Evolutionary conservation across 2,888 invertebrate species (phyloP).

Genomic region (Pycnomerus fuliginosus): DNA sequence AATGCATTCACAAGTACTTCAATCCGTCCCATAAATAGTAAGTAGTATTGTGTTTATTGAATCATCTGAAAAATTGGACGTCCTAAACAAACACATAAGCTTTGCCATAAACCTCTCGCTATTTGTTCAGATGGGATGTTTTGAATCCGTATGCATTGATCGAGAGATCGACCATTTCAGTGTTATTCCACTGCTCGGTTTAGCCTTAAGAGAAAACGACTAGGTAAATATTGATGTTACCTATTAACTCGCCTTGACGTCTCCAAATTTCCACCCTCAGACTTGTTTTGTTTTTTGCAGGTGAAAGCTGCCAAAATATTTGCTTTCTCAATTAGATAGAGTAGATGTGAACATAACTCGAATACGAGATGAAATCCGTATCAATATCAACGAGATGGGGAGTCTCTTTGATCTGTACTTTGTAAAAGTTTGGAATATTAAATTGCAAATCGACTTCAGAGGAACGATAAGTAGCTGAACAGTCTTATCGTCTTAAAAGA

Average conservation of each 20-base stretch:
- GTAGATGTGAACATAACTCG: neutral
- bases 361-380: slow-evolving; percentile 11
- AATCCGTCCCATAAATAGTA: slow-evolving; percentile 43
- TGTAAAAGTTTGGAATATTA: slow-evolving; percentile 42
- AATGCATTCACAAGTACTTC: slow-evolving; percentile 41
- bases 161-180: slow-evolving; percentile 21
- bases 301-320: neutral
- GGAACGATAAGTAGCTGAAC: slow-evolving; percentile 36
- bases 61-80: slow-evolving; percentile 46
- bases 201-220: slow-evolving; percentile 26
- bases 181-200: slow-evolving; percentile 25
- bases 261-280: too few species aligned
- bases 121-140: slow-evolving; percentile 37
- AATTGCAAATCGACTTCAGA: slow-evolving; percentile 40
- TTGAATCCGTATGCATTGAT: slow-evolving; percentile 24
- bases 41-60: slow-evolving; percentile 45
- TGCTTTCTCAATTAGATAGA: neutral
- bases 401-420: slow-evolving; percentile 28
- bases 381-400: slow-evolving; percentile 14
- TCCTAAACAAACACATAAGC: slow-evolving; percentile 44
- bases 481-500: slow-evolving; percentile 34
- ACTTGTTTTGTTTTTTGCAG: too few species aligned
- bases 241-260: slow-evolving; percentile 23
- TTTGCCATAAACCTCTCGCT: slow-evolving; percentile 31
- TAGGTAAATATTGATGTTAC: slow-evolving; percentile 28